A percentile compares a stretch with the other conserved stretches of the same genome.
Conservation (phyloP, 1,140 invertebrate genomes). For the Pseudoatta argentina region DNA sequence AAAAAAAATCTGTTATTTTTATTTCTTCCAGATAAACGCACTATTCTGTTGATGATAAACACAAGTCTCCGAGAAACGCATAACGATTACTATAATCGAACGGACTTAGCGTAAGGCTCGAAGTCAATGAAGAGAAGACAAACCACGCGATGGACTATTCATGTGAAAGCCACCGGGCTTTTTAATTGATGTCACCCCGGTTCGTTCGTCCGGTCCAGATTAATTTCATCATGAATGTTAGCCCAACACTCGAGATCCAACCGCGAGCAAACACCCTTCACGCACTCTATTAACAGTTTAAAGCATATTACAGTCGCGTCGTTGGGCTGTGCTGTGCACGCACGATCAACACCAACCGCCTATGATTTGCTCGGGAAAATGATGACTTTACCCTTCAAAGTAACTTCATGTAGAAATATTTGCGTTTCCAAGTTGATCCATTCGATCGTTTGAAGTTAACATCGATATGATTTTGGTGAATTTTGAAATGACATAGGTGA, state of each 20-base stretch:
- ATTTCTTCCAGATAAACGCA: background rate
- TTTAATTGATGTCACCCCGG: conserved; percentile 76
- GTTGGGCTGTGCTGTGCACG: conserved; percentile 47
- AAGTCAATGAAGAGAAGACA: conserved; percentile 71
- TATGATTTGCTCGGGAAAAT: conserved; percentile 20
- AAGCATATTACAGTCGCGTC: conserved; percentile 81
- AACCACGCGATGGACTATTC: conserved; percentile 68
- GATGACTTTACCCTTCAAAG: conserved; percentile 44
- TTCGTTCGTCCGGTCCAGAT: conserved; percentile 77
- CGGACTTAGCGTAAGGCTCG: conserved; percentile 55
- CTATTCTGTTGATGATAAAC: background rate
- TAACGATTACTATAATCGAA: conserved; percentile 11
- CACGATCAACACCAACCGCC: conserved; percentile 42
- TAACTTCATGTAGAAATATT: conserved; percentile 22
- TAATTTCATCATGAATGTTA: conserved; percentile 87
- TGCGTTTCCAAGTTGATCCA: conserved; percentile 25
- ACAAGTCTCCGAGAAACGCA: background rate
- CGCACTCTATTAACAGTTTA: conserved; percentile 83
- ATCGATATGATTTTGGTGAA: background rate
- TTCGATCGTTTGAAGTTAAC: background rate
- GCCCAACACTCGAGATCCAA: conserved; percentile 85
- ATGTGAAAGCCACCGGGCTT: conserved; percentile 77
- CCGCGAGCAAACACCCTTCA: conserved; percentile 84
- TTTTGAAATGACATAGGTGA: background rate
- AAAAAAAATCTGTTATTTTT: background rate